These are phyloP conservation scores for Dunckerocampus dactyliophorus DNA, from an alignment of 2,113 vertebrate species.

Conservation along the genomic window DNA sequence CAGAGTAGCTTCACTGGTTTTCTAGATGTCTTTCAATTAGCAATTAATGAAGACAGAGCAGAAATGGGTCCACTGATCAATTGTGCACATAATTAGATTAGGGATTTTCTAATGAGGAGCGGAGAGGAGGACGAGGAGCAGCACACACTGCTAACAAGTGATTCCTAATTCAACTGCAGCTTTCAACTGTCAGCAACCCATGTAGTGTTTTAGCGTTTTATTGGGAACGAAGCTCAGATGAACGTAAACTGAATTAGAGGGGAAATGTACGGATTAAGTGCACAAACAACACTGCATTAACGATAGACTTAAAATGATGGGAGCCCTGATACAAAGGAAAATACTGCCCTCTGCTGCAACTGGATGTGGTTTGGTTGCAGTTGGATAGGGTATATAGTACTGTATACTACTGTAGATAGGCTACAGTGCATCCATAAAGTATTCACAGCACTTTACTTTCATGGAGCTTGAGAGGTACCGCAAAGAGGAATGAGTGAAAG, in stretches of 20 bases:
- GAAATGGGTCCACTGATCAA: slow-evolving; percentile 54
- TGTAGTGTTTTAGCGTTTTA: neutral
- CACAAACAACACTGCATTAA: neutral
- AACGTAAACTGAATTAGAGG: neutral
- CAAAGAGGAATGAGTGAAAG: too few species aligned
- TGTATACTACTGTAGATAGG: neutral
- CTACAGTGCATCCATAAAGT: neutral
- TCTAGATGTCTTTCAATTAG: slow-evolving; percentile 60
- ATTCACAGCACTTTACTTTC: too few species aligned
- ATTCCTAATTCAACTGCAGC: neutral
- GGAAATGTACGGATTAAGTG: neutral
- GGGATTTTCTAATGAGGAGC: slow-evolving; percentile 31
- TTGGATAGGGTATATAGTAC: too few species aligned
- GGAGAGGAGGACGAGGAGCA: neutral
- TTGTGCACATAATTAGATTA: slow-evolving; percentile 57
- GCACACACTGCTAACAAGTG: neutral
- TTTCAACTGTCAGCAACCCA: neutral
- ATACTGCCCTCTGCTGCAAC: slow-evolving; percentile 64
- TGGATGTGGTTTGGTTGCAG: neutral
- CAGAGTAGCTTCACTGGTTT: slow-evolving; percentile 25
- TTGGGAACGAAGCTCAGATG: neutral
- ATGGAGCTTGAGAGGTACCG: neutral
- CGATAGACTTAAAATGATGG: slow-evolving; percentile 1
- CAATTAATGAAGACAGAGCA: slow-evolving; percentile 51
- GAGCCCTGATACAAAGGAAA: neutral